A percentile compares a stretch with the other conserved stretches of the same genome.
Evolutionary conservation across 2,797 vertebrate genomes (phyloP).

Genomic region (Chromobotia macracanthus): DNA sequence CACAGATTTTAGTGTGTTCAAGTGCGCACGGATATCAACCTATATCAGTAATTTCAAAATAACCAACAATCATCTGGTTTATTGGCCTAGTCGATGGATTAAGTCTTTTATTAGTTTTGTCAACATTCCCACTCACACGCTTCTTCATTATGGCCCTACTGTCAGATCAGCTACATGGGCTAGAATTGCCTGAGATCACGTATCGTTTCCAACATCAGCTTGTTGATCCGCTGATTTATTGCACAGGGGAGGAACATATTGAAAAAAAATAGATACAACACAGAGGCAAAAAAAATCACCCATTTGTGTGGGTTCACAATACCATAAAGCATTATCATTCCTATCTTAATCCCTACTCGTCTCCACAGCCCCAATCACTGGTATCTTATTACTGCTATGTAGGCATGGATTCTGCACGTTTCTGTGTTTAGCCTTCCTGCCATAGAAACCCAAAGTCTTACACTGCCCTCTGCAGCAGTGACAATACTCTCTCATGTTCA

Average conservation of each 20-base stretch:
- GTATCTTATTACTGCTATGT: conserved; percentile 70
- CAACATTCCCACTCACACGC: not conserved
- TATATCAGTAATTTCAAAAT: too few relatives aligned
- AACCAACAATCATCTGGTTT: too few relatives aligned
- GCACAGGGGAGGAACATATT: conserved; percentile 59
- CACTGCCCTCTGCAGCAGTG: conserved; percentile 83
- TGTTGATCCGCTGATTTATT: conserved; percentile 72
- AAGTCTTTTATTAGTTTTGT: not conserved
- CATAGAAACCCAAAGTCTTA: conserved; percentile 68
- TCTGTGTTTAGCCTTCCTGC: conserved; percentile 14
- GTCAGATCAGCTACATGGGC: conserved; percentile 23
- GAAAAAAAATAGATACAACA: conserved; percentile 68
- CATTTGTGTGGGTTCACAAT: conserved; percentile 70
- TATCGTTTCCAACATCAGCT: conserved; percentile 54
- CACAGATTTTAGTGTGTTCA: too few relatives aligned
- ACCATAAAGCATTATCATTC: conserved; percentile 72
- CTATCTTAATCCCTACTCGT: conserved; percentile 73
- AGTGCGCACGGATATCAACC: too few relatives aligned
- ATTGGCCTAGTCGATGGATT: too few relatives aligned
- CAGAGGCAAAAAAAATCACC: conserved; percentile 37
- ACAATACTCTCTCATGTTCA: conserved; percentile 3
- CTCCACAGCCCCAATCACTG: conserved; percentile 67
- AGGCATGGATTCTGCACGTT: conserved; percentile 33
- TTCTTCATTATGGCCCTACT: not conserved
- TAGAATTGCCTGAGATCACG: conserved; percentile 50